Evolutionary conservation across 2,888 invertebrate species (phyloP).

Genomic region (Rhagonycha fulva): DNA sequence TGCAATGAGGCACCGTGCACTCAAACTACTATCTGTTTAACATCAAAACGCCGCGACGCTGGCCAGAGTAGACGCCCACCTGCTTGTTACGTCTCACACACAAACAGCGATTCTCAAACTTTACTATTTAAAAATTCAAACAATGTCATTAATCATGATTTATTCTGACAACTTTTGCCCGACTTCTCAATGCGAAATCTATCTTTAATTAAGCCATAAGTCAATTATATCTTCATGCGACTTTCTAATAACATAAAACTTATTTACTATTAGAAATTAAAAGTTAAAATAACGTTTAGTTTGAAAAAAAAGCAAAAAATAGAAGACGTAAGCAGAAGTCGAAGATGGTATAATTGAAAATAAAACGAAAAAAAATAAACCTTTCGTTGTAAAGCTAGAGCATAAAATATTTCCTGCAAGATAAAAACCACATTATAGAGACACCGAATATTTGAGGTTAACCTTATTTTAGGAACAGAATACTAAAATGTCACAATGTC

Average conservation of each 20-base stretch:
- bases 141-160: not conserved
- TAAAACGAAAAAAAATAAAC: not conserved
- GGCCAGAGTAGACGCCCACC: constrained; percentile 37
- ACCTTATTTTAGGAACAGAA: not conserved
- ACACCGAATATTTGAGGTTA: not conserved
- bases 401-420: not conserved
- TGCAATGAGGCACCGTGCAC: constrained; percentile 38
- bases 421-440: not conserved
- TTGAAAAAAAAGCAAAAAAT: not conserved
- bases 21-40: constrained; percentile 40
- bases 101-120: constrained; percentile 23
- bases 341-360: not conserved
- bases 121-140: not conserved
- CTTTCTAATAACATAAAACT: not conserved
- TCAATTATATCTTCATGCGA: not conserved
- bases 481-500: not conserved
- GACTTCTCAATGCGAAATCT: not conserved
- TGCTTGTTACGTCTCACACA: constrained; percentile 28
- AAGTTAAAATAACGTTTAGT: not conserved
- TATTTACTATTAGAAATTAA: not conserved
- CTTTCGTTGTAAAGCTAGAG: not conserved
- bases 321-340: not conserved
- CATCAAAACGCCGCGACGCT: constrained; percentile 35
- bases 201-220: not conserved
- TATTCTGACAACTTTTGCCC: not conserved